Conservation (phyloP, 2,888 invertebrate species). For the Toxonevra muliebris region DNA sequence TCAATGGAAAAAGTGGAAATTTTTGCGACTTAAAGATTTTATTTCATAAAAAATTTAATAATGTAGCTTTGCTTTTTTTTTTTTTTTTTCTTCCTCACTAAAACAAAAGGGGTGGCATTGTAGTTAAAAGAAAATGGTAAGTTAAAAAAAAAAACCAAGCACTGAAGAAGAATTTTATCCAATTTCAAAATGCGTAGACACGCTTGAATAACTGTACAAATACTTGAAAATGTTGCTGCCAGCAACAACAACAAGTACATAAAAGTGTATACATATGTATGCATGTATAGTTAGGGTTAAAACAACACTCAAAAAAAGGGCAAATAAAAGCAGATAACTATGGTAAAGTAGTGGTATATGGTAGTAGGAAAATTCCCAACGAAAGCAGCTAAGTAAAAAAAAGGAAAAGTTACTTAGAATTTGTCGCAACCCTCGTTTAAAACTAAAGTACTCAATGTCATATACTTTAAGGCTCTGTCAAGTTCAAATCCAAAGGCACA, state of each 20-base stretch:
- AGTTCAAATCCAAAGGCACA: too few relatives aligned
- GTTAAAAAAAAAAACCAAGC: background rate
- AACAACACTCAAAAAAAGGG: conserved; percentile 34
- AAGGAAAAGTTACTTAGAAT: too few relatives aligned
- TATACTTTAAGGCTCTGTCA: too few relatives aligned
- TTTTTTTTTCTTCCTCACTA: too few relatives aligned
- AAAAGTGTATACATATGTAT: background rate
- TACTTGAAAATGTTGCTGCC: conserved; percentile 19
- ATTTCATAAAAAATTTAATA: background rate
- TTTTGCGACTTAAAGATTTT: too few relatives aligned
- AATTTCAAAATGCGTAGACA: conserved; percentile 52
- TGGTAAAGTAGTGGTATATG: too few relatives aligned
- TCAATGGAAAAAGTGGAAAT: too few relatives aligned
- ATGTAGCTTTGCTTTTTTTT: background rate
- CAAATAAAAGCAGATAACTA: too few relatives aligned
- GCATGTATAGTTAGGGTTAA: conserved; percentile 42
- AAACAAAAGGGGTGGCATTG: background rate
- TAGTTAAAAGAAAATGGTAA: background rate
- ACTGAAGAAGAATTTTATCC: conserved; percentile 40
- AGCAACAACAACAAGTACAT: background rate
- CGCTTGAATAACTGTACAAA: conserved; percentile 47
- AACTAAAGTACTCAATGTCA: conserved; percentile 13
- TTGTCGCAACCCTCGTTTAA: conserved; percentile 50
- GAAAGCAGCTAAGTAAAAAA: too few relatives aligned
- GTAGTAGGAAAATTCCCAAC: too few relatives aligned